Evolutionary conservation across 2,888 invertebrate genomes (phyloP).

Genomic region (Geophilus truncorum): DNA sequence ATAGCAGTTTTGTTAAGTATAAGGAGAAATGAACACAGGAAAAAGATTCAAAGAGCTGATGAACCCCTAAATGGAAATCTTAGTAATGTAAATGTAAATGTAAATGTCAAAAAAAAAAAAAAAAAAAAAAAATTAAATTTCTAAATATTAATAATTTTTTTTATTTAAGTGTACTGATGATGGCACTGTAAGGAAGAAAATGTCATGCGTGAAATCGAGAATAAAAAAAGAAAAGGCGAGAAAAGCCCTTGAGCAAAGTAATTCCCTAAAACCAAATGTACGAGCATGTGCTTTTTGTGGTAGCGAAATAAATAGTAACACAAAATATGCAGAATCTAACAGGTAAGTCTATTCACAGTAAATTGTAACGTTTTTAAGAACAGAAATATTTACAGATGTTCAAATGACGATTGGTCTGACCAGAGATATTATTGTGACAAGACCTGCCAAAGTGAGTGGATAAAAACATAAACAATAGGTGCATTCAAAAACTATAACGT

Average conservation of each 20-base stretch:
- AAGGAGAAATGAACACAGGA: not conserved
- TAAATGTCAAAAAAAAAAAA: too few relatives aligned
- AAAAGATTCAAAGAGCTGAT: not conserved
- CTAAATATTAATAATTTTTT: too few relatives aligned
- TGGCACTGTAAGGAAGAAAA: not conserved
- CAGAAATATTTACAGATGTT: not conserved
- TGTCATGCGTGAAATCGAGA: not conserved
- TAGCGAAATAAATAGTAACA: not conserved
- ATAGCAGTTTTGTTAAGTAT: not conserved
- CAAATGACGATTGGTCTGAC: not conserved
- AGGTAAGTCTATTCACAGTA: not conserved
- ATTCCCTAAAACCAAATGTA: not conserved
- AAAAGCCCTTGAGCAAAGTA: not conserved
- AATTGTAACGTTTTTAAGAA: not conserved
- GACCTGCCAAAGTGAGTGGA: not conserved
- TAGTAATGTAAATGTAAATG: too few relatives aligned
- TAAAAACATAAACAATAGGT: too few relatives aligned
- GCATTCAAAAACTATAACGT: too few relatives aligned
- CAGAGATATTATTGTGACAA: not conserved
- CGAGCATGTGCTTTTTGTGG: not conserved
- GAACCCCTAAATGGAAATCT: not conserved
- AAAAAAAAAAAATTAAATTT: too few relatives aligned
- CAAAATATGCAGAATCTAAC: not conserved
- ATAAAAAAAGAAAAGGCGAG: not conserved
- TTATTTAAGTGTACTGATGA: not conserved